Evolutionary conservation across 2,113 vertebrate genomes (phyloP).

Genomic region (Todiramphus chloris): DNA sequence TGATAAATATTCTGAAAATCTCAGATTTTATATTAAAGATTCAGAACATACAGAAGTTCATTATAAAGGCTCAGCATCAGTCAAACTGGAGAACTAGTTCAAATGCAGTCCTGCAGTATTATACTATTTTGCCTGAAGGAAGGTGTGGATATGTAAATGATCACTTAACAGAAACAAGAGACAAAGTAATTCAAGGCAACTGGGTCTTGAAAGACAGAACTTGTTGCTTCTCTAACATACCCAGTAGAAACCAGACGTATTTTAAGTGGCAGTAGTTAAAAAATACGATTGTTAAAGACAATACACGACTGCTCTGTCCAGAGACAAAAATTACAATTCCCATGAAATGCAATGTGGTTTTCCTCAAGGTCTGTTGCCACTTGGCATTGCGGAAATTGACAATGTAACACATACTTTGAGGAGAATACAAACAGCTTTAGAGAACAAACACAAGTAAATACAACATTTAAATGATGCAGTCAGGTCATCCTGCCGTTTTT

Average conservation of each 20-base stretch:
- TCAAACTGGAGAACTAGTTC: not conserved
- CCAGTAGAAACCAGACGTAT: not conserved
- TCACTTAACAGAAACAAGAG: not conserved
- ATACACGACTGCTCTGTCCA: not conserved
- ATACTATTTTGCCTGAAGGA: too few relatives aligned
- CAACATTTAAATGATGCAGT: not conserved
- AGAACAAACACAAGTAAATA: not conserved
- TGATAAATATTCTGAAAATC: not conserved
- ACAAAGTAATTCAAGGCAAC: not conserved
- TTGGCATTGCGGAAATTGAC: not conserved
- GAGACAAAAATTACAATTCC: not conserved
- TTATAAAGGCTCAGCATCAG: not conserved
- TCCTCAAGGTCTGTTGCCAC: not conserved
- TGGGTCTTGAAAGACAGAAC: not conserved
- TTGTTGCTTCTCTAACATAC: not conserved
- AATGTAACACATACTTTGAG: not conserved
- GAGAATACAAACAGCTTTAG: not conserved
- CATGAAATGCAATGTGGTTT: not conserved
- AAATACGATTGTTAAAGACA: not conserved
- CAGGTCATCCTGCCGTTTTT: rapidly evolving
- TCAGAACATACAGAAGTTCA: not conserved
- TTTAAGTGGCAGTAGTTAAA: not conserved
- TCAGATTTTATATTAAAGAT: not conserved
- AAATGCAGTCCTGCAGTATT: not conserved
- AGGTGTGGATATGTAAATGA: rapidly evolving